A percentile compares a stretch with the other conserved stretches of the same genome.
Evolutionary conservation across 2,797 vertebrate genomes (phyloP).

Genomic region (Lepilemur septentrionalis): DNA sequence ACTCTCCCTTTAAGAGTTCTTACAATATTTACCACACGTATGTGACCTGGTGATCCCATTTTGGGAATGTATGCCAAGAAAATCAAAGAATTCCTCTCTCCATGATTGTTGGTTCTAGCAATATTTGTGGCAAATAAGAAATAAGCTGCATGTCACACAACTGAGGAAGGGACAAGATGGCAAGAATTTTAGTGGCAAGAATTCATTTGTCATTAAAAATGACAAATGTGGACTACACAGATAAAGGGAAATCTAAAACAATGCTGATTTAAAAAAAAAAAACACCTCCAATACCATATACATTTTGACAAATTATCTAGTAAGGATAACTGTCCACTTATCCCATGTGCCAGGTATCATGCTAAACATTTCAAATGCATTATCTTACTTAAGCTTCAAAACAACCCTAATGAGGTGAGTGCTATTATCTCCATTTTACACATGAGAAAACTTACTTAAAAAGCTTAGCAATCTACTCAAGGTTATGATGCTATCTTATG

Average conservation of each 20-base stretch:
- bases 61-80: not conserved
- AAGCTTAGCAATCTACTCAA: not conserved
- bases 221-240: not conserved
- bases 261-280: not conserved
- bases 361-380: not conserved
- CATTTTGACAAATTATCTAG: not conserved
- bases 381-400: conserved; percentile 39
- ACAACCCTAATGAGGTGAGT: not conserved
- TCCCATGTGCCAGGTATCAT: not conserved
- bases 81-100: not conserved
- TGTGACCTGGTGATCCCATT: not conserved
- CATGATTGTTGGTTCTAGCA: not conserved
- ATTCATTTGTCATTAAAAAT: not conserved
- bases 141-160: not conserved
- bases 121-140: not conserved
- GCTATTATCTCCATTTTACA: not conserved
- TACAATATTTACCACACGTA: not conserved
- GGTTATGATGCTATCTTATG: not conserved
- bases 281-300: not conserved
- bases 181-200: not conserved
- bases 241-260: not conserved
- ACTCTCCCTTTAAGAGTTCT: not conserved
- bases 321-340: not conserved
- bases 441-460: not conserved
- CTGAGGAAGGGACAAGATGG: not conserved